Percentiles rank a stretch among this genome's conserved stretches.
These are phyloP conservation scores for Ahaetulla prasina DNA, from an alignment of 2,113 vertebrate genomes.

Conservation along the genomic window DNA sequence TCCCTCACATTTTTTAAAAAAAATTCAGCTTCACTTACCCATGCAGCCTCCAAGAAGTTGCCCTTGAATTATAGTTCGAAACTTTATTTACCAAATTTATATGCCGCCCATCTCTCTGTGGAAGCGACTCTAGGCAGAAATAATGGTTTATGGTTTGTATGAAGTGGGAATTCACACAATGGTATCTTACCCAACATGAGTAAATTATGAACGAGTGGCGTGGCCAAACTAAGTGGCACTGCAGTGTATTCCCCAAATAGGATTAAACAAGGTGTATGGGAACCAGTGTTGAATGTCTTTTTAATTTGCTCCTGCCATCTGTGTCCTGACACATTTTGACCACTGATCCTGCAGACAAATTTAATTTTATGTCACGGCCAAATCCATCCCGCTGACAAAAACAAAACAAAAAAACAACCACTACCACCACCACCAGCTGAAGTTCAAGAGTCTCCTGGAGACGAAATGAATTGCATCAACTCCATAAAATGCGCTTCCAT, in stretches of 20 bases:
- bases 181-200: neutral
- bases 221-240: neutral
- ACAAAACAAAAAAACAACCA: too few species aligned
- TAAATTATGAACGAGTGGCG: neutral
- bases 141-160: neutral
- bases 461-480: slow-evolving; percentile 59
- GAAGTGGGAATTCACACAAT: neutral
- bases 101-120: neutral
- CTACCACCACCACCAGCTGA: slow-evolving; percentile 37
- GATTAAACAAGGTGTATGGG: neutral
- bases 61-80: neutral
- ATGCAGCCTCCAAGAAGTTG: neutral
- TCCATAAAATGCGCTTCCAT: slow-evolving; percentile 64
- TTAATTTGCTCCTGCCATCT: slow-evolving; percentile 5
- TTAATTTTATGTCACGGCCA: slow-evolving; percentile 37
- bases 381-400: slow-evolving; percentile 42
- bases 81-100: neutral
- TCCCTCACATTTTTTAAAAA: neutral
- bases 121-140: neutral
- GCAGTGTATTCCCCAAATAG: neutral
- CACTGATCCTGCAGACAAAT: neutral
- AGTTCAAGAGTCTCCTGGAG: slow-evolving; percentile 56
- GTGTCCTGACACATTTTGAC: slow-evolving; percentile 1
- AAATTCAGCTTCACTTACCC: neutral
- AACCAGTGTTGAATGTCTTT: neutral